Percentiles rank a stretch among this genome's conserved stretches.
Conservation (phyloP, 2,888 invertebrate genomes). For the Pilophorus perplexus region DNA sequence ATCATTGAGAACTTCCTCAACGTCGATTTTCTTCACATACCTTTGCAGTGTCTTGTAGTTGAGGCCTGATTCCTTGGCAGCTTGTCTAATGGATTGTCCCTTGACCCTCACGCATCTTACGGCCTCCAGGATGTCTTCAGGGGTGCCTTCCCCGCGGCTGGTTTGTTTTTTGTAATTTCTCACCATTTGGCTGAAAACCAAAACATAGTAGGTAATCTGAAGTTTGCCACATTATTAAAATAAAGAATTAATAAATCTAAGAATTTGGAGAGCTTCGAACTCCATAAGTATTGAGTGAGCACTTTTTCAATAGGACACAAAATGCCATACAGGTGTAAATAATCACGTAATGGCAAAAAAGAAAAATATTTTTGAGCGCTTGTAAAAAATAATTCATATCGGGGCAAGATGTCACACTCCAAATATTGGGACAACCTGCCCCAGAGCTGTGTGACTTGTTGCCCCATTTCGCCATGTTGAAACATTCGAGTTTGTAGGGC, state of each 20-base stretch:
- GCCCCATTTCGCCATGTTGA: no score
- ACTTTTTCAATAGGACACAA: no score
- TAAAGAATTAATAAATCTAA: no score
- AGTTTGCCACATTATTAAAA: no score
- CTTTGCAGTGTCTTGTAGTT: background rate
- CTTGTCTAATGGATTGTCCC: background rate
- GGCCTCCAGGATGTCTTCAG: conserved; percentile 1
- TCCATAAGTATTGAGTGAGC: no score
- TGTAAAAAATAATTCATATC: background rate
- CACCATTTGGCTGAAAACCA: background rate
- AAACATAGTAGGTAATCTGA: no score
- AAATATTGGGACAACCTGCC: background rate
- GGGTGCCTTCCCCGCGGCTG: background rate
- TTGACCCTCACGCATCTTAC: background rate
- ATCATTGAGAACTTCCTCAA: background rate
- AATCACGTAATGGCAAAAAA: background rate
- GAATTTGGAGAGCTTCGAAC: no score
- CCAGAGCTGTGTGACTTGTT: background rate
- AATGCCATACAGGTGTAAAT: no score
- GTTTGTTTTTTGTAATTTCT: background rate
- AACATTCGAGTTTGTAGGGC: no score
- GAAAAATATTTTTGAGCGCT: no score
- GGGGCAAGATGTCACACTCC: no score
- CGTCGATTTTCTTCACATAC: background rate
- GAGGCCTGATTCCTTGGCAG: background rate